These are phyloP conservation scores for Dissostichus mawsoni DNA, from an alignment of 2,113 vertebrate species.

Conservation along the genomic window DNA sequence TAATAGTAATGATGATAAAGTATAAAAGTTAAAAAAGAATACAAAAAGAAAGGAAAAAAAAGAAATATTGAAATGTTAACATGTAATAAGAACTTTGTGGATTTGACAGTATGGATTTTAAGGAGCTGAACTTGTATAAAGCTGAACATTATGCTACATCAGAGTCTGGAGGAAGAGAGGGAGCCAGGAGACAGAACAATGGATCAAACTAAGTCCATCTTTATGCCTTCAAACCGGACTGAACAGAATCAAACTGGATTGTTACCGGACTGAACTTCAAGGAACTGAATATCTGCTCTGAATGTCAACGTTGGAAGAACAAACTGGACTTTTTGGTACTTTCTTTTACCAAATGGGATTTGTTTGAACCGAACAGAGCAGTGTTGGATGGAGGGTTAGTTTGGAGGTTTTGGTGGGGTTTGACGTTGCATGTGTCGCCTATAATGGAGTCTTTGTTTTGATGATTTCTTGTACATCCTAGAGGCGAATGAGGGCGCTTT, in stretches of 20 bases:
- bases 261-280: background rate
- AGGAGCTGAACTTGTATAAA: conserved; percentile 68
- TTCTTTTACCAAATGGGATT: conserved; percentile 37
- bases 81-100: conserved; percentile 69
- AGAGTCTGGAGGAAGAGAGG: conserved; percentile 43
- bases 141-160: conserved; percentile 55
- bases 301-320: background rate
- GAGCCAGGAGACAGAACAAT: conserved; percentile 38
- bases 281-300: background rate
- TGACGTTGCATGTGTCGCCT: conserved; percentile 21
- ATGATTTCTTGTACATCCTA: conserved; percentile 5
- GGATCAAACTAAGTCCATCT: background rate
- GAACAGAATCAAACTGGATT: background rate
- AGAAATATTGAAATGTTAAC: conserved; percentile 61
- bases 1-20: conserved; percentile 60
- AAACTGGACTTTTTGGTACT: conserved; percentile 32
- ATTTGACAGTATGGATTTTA: conserved; percentile 58
- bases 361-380: background rate
- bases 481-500: background rate
- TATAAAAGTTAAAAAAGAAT: conserved; percentile 58
- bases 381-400: background rate
- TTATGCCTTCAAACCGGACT: background rate
- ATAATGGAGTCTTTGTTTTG: background rate
- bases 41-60: conserved; percentile 51
- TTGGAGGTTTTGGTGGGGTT: background rate